A percentile compares a stretch with the other conserved stretches of the same genome.
Conservation (phyloP, 1,140 invertebrate species). For the Theocolax elegans region DNA sequence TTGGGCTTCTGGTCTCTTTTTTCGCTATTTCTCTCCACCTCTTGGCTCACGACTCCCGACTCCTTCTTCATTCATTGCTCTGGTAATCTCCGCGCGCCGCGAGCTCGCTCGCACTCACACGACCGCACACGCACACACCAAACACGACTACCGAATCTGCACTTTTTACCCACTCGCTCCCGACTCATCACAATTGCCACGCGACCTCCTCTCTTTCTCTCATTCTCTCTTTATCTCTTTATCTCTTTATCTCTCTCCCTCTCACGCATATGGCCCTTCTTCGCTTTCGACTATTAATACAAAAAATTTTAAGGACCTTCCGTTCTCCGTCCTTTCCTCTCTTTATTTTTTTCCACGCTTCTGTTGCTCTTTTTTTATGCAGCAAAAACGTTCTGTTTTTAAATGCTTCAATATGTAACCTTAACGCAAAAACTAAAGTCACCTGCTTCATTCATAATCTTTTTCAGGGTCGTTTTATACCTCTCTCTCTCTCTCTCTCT, state of each 20-base stretch:
- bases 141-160: constrained; percentile 43
- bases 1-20: constrained; percentile 40
- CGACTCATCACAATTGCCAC: constrained; percentile 56
- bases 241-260: too few species aligned
- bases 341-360: constrained; percentile 11
- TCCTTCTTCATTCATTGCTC: constrained; percentile 25
- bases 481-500: too few species aligned
- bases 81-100: constrained; percentile 30
- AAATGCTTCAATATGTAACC: constrained; percentile 28
- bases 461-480: background rate
- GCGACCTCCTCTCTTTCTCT: constrained; percentile 46
- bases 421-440: constrained; percentile 16
- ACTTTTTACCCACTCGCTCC: constrained; percentile 36
- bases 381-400: constrained; percentile 21
- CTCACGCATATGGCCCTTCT: background rate
- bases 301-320: constrained; percentile 26
- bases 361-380: background rate
- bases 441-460: constrained; percentile 20
- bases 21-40: constrained; percentile 17
- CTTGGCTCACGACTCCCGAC: background rate
- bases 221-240: constrained; percentile 12
- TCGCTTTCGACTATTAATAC: constrained; percentile 24
- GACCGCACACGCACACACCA: background rate
- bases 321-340: background rate
- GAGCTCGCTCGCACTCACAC: too few species aligned